Evolutionary conservation across 1,140 invertebrate species (phyloP).

Genomic region (Drosophila pseudoananassae): DNA sequence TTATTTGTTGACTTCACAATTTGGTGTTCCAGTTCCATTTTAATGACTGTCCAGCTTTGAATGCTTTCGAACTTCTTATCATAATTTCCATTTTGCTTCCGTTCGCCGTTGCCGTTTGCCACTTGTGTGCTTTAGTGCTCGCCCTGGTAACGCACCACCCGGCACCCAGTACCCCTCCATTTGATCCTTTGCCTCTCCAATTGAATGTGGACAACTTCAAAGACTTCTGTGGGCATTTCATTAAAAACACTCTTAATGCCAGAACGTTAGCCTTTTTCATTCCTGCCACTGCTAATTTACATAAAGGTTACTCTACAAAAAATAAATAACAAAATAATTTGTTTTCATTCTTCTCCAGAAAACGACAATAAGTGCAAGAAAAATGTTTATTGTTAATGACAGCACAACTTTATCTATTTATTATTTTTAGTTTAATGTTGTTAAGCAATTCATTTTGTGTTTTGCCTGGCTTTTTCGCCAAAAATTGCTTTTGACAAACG

Average conservation of each 20-base stretch:
- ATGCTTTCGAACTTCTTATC: constrained; percentile 52
- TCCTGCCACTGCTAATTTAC: constrained; percentile 25
- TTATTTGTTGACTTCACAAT: constrained; percentile 54
- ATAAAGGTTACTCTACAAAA: constrained; percentile 43
- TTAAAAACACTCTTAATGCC: constrained; percentile 55
- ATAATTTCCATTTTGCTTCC: constrained; percentile 74
- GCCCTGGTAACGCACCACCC: constrained; percentile 14
- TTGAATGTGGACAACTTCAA: constrained; percentile 66
- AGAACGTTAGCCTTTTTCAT: constrained; percentile 14
- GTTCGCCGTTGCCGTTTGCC: constrained; percentile 30
- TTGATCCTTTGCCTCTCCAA: constrained; percentile 5
- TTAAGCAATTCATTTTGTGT: constrained; percentile 31
- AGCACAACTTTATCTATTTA: constrained; percentile 51
- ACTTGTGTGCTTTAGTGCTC: constrained; percentile 51
- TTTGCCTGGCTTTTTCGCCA: neutral
- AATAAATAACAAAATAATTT: constrained; percentile 28
- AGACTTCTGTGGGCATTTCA: constrained; percentile 58
- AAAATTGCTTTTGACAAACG: constrained; percentile 36
- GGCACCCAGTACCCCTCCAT: neutral
- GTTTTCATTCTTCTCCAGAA: constrained; percentile 39
- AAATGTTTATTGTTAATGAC: constrained; percentile 30
- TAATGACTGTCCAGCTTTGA: constrained; percentile 61
- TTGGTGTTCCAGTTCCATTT: constrained; percentile 55
- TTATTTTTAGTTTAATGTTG: constrained; percentile 65
- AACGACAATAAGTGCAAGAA: constrained; percentile 28